Evolutionary conservation across 2,113 vertebrate species (phyloP), one percentile per base, ranked within the genome.

Genomic region (Agelaius tricolor): DNA sequence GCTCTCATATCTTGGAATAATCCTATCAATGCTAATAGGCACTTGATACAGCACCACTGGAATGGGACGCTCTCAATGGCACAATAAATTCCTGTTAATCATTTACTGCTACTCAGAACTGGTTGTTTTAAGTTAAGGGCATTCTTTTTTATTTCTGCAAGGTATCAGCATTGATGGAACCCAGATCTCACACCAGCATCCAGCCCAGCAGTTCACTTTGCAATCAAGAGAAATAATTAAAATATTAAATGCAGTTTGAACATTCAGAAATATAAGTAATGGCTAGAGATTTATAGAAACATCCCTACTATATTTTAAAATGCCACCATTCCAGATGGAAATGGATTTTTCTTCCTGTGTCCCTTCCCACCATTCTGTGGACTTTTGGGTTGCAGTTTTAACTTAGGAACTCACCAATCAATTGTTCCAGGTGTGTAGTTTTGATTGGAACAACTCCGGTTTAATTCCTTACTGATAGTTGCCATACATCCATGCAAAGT

Each of bases 351-450:
- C 57, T 84, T 75, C 47, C 47, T 35, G 15, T 33, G 72, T 61
- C 9, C 65, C 65, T 67, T 91, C 57, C 44, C 49, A 65, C 57
- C 15, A 57, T 33, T 35, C 61, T 21, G 27, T 33, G 46, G 33
- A 67, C 28, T 83, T 85, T 9, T n/a, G 24, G 16, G 59, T 83
- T 79, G 14, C 27, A 49, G 71, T 79, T 92, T 65, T 49, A 84
- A 74, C 72, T 71, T 41, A 87, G 62, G 55, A 86, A 97, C 97
- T 97, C 94, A 98, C 98, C 98, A 98, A 80, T 98, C 96, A 88
- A 98, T 98, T 4, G 23, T 78, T 65, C 95, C 93, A 59, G 97
- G 74, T 61, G 93, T 97, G 90, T 96, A 95, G 90, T 95, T 98
- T 93, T 97, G 97, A 82, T 41, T 86, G 69, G 91, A 81, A 89